These are phyloP conservation scores for Pterostichus madidus DNA, from an alignment of 2,888 invertebrate species.

Conservation along the genomic window DNA sequence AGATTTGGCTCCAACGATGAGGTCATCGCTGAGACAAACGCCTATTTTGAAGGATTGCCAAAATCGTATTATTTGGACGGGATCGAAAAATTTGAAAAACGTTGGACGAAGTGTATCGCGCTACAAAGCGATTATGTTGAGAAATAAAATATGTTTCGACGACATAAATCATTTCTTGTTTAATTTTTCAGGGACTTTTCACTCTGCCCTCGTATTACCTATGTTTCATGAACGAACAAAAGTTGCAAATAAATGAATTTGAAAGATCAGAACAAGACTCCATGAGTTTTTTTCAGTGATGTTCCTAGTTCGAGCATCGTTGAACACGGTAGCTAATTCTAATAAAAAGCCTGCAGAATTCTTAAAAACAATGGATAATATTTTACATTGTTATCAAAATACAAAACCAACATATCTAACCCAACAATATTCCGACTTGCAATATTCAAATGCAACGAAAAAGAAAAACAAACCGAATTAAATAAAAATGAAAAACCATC, in stretches of 20 bases:
- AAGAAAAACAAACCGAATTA: conserved; percentile 60
- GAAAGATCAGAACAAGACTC: background rate
- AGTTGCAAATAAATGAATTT: conserved; percentile 17
- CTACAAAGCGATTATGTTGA: too few relatives aligned
- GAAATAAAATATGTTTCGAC: too few relatives aligned
- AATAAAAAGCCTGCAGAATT: conserved; percentile 36
- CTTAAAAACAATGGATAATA: conserved; percentile 64
- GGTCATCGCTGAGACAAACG: too few relatives aligned
- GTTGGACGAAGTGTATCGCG: too few relatives aligned
- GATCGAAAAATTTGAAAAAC: too few relatives aligned
- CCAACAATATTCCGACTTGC: conserved; percentile 59
- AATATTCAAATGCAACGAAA: conserved; percentile 58
- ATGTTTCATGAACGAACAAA: background rate
- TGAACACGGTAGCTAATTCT: conserved; percentile 27
- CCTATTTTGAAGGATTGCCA: too few relatives aligned
- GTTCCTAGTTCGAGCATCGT: background rate
- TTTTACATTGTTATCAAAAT: conserved; percentile 63
- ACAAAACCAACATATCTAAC: conserved; percentile 41
- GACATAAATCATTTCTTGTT: too few relatives aligned
- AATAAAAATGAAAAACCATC: conserved; percentile 61
- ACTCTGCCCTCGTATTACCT: too few relatives aligned
- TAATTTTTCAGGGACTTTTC: too few relatives aligned
- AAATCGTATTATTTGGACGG: too few relatives aligned
- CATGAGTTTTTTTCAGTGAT: background rate
- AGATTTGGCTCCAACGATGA: too few relatives aligned